These are phyloP conservation scores for Periphyllus acericola DNA, from an alignment of 2,888 invertebrate species.

Conservation along the genomic window DNA sequence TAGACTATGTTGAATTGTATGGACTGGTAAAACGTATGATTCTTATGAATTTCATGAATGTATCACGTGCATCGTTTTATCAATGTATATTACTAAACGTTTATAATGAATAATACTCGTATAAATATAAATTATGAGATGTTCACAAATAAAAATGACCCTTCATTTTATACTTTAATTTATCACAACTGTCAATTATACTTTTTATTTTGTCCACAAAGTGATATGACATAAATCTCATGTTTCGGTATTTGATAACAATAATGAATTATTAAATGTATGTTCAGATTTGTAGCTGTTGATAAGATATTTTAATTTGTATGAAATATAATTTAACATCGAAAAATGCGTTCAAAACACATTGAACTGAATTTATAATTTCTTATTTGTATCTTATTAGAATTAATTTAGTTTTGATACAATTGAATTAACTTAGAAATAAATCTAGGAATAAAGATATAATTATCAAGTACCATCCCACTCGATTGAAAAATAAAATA, in stretches of 20 bases:
- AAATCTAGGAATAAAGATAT: neutral
- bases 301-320: conserved; percentile 10
- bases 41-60: neutral
- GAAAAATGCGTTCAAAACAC: neutral
- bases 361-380: neutral
- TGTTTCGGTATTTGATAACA: neutral
- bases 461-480: neutral
- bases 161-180: neutral
- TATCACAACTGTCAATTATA: neutral
- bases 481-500: neutral
- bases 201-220: neutral
- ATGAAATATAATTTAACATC: neutral
- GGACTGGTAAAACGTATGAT: no score
- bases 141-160: no score
- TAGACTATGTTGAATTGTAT: neutral
- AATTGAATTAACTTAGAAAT: neutral
- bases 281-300: neutral
- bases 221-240: neutral
- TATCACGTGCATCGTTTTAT: no score
- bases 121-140: no score
- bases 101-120: neutral
- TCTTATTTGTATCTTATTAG: no score
- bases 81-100: neutral
- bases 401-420: neutral
- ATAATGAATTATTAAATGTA: neutral